Percentiles rank a stretch among this genome's conserved stretches.
Conservation (phyloP, 2,888 invertebrate genomes). For the Cantharis rustica region DNA sequence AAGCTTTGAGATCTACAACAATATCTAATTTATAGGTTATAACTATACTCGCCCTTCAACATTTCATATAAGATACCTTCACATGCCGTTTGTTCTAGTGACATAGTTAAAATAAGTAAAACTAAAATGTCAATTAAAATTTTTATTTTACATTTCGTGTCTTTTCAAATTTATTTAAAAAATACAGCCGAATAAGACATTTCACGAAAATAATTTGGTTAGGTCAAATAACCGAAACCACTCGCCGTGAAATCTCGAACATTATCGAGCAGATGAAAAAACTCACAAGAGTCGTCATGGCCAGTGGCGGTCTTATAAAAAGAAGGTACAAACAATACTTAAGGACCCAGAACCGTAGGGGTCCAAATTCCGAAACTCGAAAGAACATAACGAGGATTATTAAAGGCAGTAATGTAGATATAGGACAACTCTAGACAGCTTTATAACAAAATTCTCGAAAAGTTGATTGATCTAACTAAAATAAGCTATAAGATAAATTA, state of each 20-base stretch:
- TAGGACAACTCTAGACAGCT: no score
- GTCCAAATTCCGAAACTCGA: no score
- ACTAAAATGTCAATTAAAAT: constrained; percentile 3
- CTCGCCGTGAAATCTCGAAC: neutral
- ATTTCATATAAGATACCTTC: constrained; percentile 68
- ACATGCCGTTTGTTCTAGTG: constrained; percentile 87
- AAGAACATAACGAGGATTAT: no score
- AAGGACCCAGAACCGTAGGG: no score
- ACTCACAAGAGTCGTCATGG: no score
- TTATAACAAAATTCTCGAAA: no score
- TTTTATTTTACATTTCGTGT: neutral
- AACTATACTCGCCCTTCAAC: constrained; percentile 33
- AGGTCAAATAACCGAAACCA: neutral
- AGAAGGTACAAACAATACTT: no score
- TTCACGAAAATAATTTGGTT: neutral
- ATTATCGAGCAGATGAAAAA: no score
- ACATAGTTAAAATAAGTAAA: constrained; percentile 58
- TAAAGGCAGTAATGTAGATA: no score
- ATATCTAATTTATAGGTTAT: constrained; percentile 54
- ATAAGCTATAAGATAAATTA: no score
- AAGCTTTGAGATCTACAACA: constrained; percentile 91
- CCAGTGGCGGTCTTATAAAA: no score
- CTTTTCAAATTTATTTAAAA: neutral
- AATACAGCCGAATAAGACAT: neutral
- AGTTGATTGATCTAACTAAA: no score